phyloP scores from a whole-genome alignment of 2,113 vertebrate genomes.

The Alouatta palliata region DNA sequence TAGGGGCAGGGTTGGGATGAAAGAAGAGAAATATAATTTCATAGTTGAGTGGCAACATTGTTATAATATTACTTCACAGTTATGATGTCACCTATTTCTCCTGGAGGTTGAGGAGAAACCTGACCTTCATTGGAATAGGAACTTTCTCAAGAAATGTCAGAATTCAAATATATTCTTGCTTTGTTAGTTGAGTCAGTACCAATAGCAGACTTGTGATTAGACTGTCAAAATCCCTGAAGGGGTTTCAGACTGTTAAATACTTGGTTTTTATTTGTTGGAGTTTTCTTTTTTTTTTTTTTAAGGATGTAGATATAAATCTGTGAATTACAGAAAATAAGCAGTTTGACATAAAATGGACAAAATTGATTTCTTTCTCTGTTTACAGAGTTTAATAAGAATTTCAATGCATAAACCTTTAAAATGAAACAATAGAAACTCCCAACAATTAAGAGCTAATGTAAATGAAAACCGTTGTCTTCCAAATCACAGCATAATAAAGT shows the following conservation, averaged over 20 bases:
- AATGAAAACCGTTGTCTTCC: slow-evolving; percentile 23
- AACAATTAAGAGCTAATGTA: neutral
- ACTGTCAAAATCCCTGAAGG: neutral
- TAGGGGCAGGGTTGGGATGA: neutral
- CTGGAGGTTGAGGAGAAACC: neutral
- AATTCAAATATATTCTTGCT: neutral
- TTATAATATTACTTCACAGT: neutral
- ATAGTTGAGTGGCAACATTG: neutral
- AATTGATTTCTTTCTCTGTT: slow-evolving; percentile 3
- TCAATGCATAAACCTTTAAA: slow-evolving; percentile 9
- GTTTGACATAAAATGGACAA: neutral
- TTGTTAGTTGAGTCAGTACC: slow-evolving; percentile 24
- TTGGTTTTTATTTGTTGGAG: neutral
- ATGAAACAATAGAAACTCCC: neutral
- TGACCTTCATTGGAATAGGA: neutral
- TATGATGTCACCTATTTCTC: neutral
- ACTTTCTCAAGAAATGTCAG: slow-evolving; percentile 21
- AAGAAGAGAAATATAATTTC: neutral
- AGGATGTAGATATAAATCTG: neutral
- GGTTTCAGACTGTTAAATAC: neutral
- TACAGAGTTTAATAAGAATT: neutral
- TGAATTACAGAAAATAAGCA: slow-evolving; percentile 29
- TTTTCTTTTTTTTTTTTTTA: neutral
- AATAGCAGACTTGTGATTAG: slow-evolving; percentile 43
- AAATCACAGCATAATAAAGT: neutral